Percentiles rank a stretch among this genome's conserved stretches.
These are phyloP conservation scores for Chrysolina oricalcia DNA, from an alignment of 2,888 invertebrate genomes.

Conservation along the genomic window DNA sequence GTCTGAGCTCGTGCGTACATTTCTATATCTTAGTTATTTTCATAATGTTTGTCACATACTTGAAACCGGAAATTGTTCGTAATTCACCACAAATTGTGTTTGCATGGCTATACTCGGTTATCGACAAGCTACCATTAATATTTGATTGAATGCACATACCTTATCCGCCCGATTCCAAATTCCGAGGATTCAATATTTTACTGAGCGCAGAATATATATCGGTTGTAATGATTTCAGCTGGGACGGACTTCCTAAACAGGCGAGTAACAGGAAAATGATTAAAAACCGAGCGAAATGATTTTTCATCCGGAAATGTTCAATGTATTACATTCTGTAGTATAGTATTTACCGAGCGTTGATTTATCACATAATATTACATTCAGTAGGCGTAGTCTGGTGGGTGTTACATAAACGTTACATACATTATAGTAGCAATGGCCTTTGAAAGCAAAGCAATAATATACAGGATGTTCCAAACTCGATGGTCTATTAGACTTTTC, in stretches of 20 bases:
- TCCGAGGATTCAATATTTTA: neutral
- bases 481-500: no score
- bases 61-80: neutral
- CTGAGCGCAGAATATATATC: neutral
- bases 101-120: neutral
- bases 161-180: neutral
- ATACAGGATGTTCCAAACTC: no score
- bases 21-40: neutral
- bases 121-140: neutral
- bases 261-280: slow-evolving; percentile 3
- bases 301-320: slow-evolving; percentile 3
- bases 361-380: neutral
- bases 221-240: neutral
- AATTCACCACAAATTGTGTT: neutral
- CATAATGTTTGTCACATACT: neutral
- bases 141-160: neutral
- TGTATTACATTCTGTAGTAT: neutral
- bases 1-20: neutral
- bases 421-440: no score
- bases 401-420: neutral
- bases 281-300: neutral
- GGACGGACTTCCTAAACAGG: neutral
- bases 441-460: no score
- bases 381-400: neutral
- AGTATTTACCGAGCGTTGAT: neutral